These are phyloP conservation scores for Cephus pulcher DNA, from an alignment of 2,888 invertebrate genomes.

Conservation along the genomic window DNA sequence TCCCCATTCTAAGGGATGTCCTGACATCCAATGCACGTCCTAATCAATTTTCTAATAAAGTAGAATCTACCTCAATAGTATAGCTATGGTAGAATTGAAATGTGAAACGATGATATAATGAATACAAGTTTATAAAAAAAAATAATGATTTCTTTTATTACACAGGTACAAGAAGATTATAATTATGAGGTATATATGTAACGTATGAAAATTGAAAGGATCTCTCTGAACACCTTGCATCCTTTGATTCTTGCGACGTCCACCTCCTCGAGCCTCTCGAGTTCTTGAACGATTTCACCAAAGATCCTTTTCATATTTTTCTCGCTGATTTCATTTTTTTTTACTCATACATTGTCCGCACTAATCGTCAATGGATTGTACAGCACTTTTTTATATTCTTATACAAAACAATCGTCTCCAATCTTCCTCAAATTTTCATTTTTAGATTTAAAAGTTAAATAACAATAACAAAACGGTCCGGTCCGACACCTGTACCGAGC, in stretches of 20 bases:
- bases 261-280: background rate
- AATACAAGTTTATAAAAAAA: slow-evolving; percentile 31
- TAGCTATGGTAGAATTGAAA: background rate
- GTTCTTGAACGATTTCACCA: slow-evolving; percentile 8
- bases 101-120: background rate
- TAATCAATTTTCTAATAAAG: slow-evolving; percentile 1
- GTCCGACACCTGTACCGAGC: background rate
- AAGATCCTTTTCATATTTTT: background rate
- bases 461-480: background rate
- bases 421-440: background rate
- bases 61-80: background rate
- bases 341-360: background rate
- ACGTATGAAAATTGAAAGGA: slow-evolving; percentile 27
- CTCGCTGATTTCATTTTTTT: background rate
- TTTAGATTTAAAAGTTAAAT: background rate
- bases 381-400: slow-evolving; percentile 1
- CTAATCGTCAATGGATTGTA: background rate
- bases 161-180: slow-evolving; percentile 55
- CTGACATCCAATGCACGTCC: background rate
- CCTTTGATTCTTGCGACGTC: slow-evolving; percentile 13
- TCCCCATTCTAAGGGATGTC: background rate
- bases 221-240: slow-evolving; percentile 2
- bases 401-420: background rate
- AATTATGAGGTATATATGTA: slow-evolving; percentile 46
- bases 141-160: slow-evolving; percentile 51